These are phyloP conservation scores for Eupeodes luniger DNA, from an alignment of 2,888 invertebrate species.

Conservation along the genomic window DNA sequence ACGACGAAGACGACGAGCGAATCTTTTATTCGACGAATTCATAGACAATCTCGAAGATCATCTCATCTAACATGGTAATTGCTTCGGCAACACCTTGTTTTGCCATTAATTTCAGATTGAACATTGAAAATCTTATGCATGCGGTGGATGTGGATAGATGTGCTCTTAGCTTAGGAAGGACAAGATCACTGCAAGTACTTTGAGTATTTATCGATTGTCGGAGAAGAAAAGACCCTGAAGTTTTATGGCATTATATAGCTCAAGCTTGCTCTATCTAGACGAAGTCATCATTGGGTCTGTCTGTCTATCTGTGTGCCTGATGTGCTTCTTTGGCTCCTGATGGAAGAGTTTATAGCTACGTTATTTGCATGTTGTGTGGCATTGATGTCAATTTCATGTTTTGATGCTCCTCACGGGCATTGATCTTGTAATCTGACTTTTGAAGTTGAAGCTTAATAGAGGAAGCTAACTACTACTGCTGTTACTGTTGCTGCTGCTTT, in stretches of 20 bases:
- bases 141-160: conserved; percentile 6
- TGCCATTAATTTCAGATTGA: conserved; percentile 58
- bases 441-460: conserved; percentile 48
- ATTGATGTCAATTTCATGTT: conserved; percentile 60
- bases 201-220: conserved; percentile 48
- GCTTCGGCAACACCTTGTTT: conserved; percentile 69
- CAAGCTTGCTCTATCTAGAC: conserved; percentile 29
- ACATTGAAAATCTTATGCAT: neutral
- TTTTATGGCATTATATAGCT: neutral
- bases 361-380: conserved; percentile 51
- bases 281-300: conserved; percentile 5
- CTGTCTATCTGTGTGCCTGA: conserved; percentile 29
- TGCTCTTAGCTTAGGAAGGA: conserved; percentile 15
- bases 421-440: conserved; percentile 69
- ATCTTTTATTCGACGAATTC: neutral
- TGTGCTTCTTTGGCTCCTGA: conserved; percentile 37
- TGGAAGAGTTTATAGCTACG: conserved; percentile 46
- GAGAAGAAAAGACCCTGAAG: conserved; percentile 12
- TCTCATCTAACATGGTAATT: conserved; percentile 64
- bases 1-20: neutral
- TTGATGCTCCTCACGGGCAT: conserved; percentile 53
- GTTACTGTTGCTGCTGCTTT: conserved; percentile 56
- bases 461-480: conserved; percentile 36
- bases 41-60: conserved; percentile 39
- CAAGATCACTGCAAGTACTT: conserved; percentile 21